Base-by-base conservation (phyloP, 1,140 invertebrate species). In the Sarcophaga bullata region DNA sequence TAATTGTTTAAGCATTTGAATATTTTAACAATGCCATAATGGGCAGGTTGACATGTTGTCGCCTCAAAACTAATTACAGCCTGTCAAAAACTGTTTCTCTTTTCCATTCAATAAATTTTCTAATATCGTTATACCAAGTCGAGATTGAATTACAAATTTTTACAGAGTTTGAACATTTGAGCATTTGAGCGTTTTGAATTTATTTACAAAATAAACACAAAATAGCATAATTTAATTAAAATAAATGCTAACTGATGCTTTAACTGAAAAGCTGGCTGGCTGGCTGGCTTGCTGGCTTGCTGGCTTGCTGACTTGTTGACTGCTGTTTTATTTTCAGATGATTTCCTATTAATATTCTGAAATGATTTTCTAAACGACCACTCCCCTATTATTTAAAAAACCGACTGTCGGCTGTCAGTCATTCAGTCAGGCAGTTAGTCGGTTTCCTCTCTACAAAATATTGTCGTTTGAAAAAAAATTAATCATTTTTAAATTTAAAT, bases 11-110 rank as follows among this genome's bases (percentile, higher is more conserved):
- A 58, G 13, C 54, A 15, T 58, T 25, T 68, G 8, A 68, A 7
- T n/a, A 68, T 68, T 68, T n/a, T 15, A 37, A 46, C 68, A 73
- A 73, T 17, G 68, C 75, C 49, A 19, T 78, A 48, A 78, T 46
- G 9, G 73, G 15, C 81, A 83, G 81, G 85, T 84, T 85, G 85
- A 86, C 81, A 80, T 81, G 85, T 85, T 85, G 85, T 85, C 85
- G 84, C 83, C 84, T 80, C 73, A 80, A 58, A 47, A 80, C 50
- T 81, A 83, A 83, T 83, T 75, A 80, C 81, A 83, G 81, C 68
- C 73, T 81, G 80, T 80, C 80, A 76, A 75, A 83, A 82, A 46
- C 81, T 68, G 62, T 15, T n/a, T 68, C 25, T 37, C 25, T 37
- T 37, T 37, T 37, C 25, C 25, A 37, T 37, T 4, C 4, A 37